Evolutionary conservation across 2,888 invertebrate genomes (phyloP), one percentile per base, ranked within the genome.

Genomic region (Stramonita haemastoma): DNA sequence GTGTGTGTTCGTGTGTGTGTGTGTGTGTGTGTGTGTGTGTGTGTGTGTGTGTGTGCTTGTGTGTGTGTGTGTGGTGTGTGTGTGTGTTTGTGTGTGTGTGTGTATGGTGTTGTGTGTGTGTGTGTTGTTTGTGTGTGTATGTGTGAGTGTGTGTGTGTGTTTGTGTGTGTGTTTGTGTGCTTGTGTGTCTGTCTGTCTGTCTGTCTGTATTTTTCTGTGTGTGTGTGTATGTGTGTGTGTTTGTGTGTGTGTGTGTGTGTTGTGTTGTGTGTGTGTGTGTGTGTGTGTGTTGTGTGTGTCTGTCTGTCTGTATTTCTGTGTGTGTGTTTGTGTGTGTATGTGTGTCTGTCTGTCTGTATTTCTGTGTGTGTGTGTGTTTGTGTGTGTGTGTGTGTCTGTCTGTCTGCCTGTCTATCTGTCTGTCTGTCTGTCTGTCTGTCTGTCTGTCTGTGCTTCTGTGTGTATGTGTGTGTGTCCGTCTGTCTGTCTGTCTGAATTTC

Each of bases 11-110:
- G 32, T 79, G 79, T 29, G 29, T n/a, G 26, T 29, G 73, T 73
- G 73, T 29, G 73, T 26, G 11, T 73, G 77, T 32, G 6, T 32
- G 15, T 15, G 32, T 32, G 32, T 4, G 29, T 17, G 15, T 19
- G 2, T 17, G 32, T 79, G 34, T 79, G 32, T 79, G 34, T 32
- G 32, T 32, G 32, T 79, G 32, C 4, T 17, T 79, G 17, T 32
- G 0, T 79, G 0, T 32, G 79, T 79, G 17, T 15, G 34, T 79
- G 79, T 6, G 4, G 34, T 1, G 34, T 79, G 19, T 34, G 19
- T 79, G 79, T 79, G 34, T 79, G 34, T 79, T 17, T 79, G 79
- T 79, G 79, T 32, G 79, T 79, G 79, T 79, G 79, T 79, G 79
- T 79, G 79, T 79, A 17, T 79, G 79, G 0, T 19, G 11, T 29